phyloP scores from a whole-genome alignment of 1,140 invertebrate species.

The Hermetia illucens region DNA sequence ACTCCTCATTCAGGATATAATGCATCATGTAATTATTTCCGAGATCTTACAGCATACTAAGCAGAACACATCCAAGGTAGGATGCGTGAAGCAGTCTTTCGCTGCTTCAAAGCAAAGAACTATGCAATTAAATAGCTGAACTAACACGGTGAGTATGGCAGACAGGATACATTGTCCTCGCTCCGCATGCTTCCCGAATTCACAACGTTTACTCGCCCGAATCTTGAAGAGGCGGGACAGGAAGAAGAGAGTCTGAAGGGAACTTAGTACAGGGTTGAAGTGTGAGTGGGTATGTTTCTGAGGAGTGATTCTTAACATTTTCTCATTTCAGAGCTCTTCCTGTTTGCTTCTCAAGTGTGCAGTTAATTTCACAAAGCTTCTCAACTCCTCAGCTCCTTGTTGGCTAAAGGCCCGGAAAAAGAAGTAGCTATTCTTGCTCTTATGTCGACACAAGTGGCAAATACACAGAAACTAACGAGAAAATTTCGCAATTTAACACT shows the following conservation, averaged over 20 bases:
- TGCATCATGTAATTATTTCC: not conserved
- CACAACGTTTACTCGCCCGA: no score
- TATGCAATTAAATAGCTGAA: not conserved
- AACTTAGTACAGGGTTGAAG: no score
- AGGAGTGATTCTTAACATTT: not conserved
- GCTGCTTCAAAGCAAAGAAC: not conserved
- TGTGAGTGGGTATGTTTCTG: no score
- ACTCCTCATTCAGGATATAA: no score
- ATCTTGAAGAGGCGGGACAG: no score
- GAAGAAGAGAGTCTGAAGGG: no score
- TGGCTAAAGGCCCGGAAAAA: not conserved
- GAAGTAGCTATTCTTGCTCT: not conserved
- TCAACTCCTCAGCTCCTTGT: not conserved
- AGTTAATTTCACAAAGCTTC: not conserved
- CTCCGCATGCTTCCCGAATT: no score
- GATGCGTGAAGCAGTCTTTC: no score
- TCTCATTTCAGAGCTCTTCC: not conserved
- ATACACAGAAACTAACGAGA: constrained; percentile 1
- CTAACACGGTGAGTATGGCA: not conserved
- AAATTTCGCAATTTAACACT: constrained; percentile 1
- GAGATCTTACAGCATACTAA: not conserved
- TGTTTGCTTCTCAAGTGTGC: not conserved
- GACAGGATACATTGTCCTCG: not conserved
- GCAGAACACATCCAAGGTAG: not conserved
- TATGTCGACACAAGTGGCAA: not conserved